Percentiles rank a stretch among this genome's conserved stretches.
Evolutionary conservation across 2,797 vertebrate species (phyloP).

Genomic region (Nannoperca obscura): DNA sequence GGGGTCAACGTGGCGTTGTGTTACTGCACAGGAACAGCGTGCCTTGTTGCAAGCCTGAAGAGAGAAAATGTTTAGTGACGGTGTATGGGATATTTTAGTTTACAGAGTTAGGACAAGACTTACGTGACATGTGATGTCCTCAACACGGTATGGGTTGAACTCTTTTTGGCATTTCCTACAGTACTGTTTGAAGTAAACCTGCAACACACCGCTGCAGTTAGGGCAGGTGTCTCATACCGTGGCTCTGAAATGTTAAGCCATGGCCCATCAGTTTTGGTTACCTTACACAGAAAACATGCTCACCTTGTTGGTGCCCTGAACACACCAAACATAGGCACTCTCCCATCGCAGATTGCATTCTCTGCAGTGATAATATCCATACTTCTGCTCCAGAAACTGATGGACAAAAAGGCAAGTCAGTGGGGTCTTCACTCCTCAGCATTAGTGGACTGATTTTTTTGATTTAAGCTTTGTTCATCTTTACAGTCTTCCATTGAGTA

Average conservation of each 20-base stretch:
- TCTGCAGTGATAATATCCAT: conserved; percentile 97
- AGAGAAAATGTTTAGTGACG: neutral
- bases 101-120: conserved; percentile 31
- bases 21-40: conserved; percentile 90
- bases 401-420: neutral
- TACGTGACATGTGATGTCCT: conserved; percentile 96
- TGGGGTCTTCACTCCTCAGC: too few species aligned
- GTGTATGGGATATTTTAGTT: accelerated
- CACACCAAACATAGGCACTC: conserved; percentile 98
- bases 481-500: neutral
- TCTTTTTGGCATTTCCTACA: conserved; percentile 96
- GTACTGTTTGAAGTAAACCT: conserved; percentile 99
- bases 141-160: conserved; percentile 97
- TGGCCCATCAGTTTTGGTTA: accelerated
- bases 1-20: conserved; percentile 94
- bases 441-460: neutral
- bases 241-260: neutral
- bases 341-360: conserved; percentile 97
- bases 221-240: neutral
- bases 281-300: conserved; percentile 22
- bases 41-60: conserved; percentile 93
- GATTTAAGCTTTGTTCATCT: neutral
- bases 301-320: conserved; percentile 98
- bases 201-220: conserved; percentile 21
- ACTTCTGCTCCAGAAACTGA: conserved; percentile 98